Evolutionary conservation across 2,797 vertebrate species (phyloP), one percentile per base, ranked within the genome.

Genomic region (Gymnothorax reevesii): DNA sequence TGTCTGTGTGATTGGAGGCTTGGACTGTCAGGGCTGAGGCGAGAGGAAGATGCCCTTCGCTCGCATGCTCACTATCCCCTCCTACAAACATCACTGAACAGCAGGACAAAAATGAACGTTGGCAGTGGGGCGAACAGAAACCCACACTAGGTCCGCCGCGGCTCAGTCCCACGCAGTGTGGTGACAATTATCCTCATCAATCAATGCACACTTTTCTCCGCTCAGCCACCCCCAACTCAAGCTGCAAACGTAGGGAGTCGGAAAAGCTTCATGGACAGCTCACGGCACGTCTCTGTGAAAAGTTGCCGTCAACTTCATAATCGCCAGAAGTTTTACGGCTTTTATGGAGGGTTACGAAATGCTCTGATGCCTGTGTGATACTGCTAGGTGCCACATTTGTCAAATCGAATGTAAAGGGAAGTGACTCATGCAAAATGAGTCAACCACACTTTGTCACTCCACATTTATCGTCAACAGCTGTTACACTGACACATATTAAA

Each of bases 111-210:
- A 75, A 22, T 20, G 57, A 20, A 59, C 33, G 52, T 64, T 73
- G 80, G 57, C 9, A 52, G 77, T 7, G 64, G 85, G 64, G 73
- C 22, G 54, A 83, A 83, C 52, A 59, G 15, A 52, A 64, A 10
- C 42, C 27, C 79, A 17, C 54, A 25, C 33, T 64, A 64, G 60
- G 49, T 54, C 85, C 12, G 42, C 52, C 4, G 27, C 54, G 12
- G 25, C 71, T 59, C 64, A 64, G 83, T 83, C 83, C 83, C 83
- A 88, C 84, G 71, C 91, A 90, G 84, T 86, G 85, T 27, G 69
- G 84, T 73, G 73, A 89, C 89, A 90, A 90, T 91, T 91, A 91
- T 87, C 87, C 86, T 87, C 79, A 86, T 89, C 89, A 87, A 87
- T 87, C 87, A 91, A 86, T 33, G 85, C 83, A 25, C 87, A 83